Conservation (phyloP, 2,888 invertebrate species). For the Anorthoa munda region DNA sequence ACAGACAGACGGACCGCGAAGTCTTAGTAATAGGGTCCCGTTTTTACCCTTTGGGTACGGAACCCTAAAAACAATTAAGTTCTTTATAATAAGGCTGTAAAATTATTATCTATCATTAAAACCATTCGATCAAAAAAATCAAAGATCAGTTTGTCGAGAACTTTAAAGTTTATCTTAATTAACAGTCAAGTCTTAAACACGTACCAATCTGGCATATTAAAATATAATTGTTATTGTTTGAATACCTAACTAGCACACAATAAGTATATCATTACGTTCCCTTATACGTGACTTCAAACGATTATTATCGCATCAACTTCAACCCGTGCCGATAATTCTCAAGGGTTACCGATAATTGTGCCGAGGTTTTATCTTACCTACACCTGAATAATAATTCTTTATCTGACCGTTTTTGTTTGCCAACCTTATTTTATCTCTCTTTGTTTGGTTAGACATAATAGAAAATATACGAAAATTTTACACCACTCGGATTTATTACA, state of each 20-base stretch:
- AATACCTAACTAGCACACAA: conserved; percentile 15
- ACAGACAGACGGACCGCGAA: too few relatives aligned
- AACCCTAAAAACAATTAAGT: too few relatives aligned
- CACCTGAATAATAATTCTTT: conserved; percentile 58
- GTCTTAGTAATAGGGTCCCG: too few relatives aligned
- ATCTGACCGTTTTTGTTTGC: conserved; percentile 62
- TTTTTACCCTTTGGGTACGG: too few relatives aligned
- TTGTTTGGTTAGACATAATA: conserved; percentile 68
- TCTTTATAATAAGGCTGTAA: too few relatives aligned
- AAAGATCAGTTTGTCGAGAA: too few relatives aligned
- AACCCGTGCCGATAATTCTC: conserved; percentile 46
- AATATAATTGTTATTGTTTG: conserved; percentile 19
- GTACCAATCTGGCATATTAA: too few relatives aligned
- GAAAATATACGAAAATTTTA: conserved; percentile 67
- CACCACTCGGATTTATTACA: conserved; percentile 66
- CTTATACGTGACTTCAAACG: conserved; percentile 49
- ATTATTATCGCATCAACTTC: conserved; percentile 33
- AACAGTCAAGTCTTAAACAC: background rate
- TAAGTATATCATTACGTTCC: conserved; percentile 1
- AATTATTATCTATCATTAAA: too few relatives aligned
- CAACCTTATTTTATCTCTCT: conserved; percentile 54
- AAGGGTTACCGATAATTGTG: conserved; percentile 60
- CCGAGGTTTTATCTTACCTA: conserved; percentile 39
- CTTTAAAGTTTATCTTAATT: too few relatives aligned
- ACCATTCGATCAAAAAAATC: too few relatives aligned